These are phyloP conservation scores for Decapterus maruadsi DNA, from an alignment of 2,797 vertebrate species.

Conservation along the genomic window DNA sequence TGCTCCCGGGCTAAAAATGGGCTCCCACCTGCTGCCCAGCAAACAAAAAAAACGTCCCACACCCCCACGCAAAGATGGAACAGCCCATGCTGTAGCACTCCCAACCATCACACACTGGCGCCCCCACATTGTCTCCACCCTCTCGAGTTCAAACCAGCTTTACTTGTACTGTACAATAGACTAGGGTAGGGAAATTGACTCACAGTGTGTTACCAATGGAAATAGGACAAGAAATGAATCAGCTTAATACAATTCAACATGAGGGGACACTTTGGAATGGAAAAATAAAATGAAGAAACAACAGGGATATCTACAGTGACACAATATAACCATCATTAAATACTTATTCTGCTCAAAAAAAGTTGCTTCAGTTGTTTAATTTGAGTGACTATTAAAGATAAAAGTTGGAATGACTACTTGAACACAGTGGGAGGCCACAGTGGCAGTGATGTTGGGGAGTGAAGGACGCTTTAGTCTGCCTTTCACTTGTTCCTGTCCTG, in stretches of 20 bases:
- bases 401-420: not conserved
- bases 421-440: not conserved
- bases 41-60: slow-evolving; percentile 49
- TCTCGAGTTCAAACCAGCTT: slow-evolving; percentile 19
- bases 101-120: slow-evolving; percentile 26
- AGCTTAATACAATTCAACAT: not conserved
- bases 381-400: not conserved
- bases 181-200: not conserved
- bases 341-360: not conserved
- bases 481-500: slow-evolving; percentile 18
- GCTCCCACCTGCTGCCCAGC: slow-evolving; percentile 46
- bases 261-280: not conserved
- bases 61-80: slow-evolving; percentile 43
- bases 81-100: not conserved
- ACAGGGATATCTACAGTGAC: too few species aligned
- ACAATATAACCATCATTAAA: not conserved
- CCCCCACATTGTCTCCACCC: slow-evolving; percentile 43
- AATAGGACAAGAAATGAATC: not conserved
- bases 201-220: not conserved
- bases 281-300: not conserved
- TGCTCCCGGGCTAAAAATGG: slow-evolving; percentile 65
- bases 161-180: slow-evolving; percentile 24
- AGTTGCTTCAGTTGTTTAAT: not conserved
- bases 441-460: not conserved
- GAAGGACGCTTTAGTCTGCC: slow-evolving; percentile 24